phyloP scores from a whole-genome alignment of 2,888 invertebrate species.

The Napeogenes sylphis region DNA sequence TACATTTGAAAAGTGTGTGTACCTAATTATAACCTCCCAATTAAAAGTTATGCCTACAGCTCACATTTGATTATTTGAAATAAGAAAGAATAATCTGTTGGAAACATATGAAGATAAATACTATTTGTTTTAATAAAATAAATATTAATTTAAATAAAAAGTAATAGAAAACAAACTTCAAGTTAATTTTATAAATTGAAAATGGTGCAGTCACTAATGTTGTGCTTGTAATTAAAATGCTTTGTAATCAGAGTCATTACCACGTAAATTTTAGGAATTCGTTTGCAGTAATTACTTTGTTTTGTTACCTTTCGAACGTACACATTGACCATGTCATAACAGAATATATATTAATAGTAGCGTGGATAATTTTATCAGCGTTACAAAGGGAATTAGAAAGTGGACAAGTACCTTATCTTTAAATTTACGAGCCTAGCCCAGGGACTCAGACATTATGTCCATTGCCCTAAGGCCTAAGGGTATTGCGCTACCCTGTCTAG shows the following conservation, averaged over 20 bases:
- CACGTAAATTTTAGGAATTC: slow-evolving; percentile 42
- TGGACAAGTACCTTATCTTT: slow-evolving; percentile 3
- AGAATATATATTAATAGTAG: neutral
- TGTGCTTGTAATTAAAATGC: slow-evolving; percentile 51
- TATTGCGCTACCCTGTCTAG: slow-evolving; percentile 5
- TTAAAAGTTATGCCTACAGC: no score
- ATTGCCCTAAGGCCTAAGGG: slow-evolving; percentile 5
- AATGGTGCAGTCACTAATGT: slow-evolving; percentile 40
- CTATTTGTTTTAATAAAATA: no score
- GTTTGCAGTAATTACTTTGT: slow-evolving; percentile 16
- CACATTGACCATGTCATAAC: neutral
- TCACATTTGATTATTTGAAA: no score
- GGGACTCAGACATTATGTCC: slow-evolving; percentile 3
- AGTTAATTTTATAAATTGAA: no score
- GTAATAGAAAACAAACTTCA: no score
- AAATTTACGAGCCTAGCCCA: neutral
- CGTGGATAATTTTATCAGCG: neutral
- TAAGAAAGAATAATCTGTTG: no score
- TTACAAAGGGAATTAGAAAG: neutral
- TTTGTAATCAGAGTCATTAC: slow-evolving; percentile 50
- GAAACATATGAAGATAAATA: no score
- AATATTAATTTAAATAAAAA: no score
- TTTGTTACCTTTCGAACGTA: no score
- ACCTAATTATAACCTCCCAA: no score
- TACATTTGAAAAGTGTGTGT: no score